phyloP scores from a whole-genome alignment of 2,888 invertebrate species.

The Ferdinandea cuprea region DNA sequence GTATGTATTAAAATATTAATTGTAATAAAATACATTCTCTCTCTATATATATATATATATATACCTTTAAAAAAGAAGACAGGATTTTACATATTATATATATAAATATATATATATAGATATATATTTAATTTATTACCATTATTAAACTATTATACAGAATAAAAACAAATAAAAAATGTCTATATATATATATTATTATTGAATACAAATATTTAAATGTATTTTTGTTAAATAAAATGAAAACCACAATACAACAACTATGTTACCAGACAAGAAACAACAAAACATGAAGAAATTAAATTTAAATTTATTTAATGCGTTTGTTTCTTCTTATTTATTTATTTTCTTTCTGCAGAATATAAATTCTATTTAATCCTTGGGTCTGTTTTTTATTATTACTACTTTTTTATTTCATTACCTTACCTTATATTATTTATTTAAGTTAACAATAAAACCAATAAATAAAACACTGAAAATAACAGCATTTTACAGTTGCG shows the following conservation, averaged over 20 bases:
- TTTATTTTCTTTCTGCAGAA: slow-evolving; percentile 19
- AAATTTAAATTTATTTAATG: slow-evolving; percentile 18
- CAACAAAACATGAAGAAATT: slow-evolving; percentile 64
- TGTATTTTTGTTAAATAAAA: slow-evolving; percentile 71
- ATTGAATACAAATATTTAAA: slow-evolving; percentile 71
- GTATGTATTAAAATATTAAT: slow-evolving; percentile 54
- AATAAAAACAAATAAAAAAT: slow-evolving; percentile 29
- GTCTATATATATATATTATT: slow-evolving; percentile 57
- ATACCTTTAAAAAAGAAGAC: slow-evolving; percentile 47
- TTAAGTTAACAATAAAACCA: slow-evolving; percentile 54
- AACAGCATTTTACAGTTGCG: slow-evolving; percentile 66
- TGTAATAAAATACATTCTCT: slow-evolving; percentile 64
- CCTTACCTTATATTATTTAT: slow-evolving; percentile 48
- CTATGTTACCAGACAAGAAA: slow-evolving; percentile 63
- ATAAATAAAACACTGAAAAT: slow-evolving; percentile 39
- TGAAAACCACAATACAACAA: slow-evolving; percentile 58
- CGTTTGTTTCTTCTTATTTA: slow-evolving; percentile 19
- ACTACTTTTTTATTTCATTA: slow-evolving; percentile 32
- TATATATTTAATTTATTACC: slow-evolving; percentile 76
- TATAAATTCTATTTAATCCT: slow-evolving; percentile 22
- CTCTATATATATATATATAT: too few species aligned
- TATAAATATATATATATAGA: slow-evolving; percentile 75
- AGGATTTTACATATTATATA: slow-evolving; percentile 71
- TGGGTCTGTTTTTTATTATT: slow-evolving; percentile 27
- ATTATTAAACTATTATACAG: slow-evolving; percentile 75